Conservation (phyloP, 2,888 invertebrate species). For the Acanthosoma haemorrhoidale region DNA sequence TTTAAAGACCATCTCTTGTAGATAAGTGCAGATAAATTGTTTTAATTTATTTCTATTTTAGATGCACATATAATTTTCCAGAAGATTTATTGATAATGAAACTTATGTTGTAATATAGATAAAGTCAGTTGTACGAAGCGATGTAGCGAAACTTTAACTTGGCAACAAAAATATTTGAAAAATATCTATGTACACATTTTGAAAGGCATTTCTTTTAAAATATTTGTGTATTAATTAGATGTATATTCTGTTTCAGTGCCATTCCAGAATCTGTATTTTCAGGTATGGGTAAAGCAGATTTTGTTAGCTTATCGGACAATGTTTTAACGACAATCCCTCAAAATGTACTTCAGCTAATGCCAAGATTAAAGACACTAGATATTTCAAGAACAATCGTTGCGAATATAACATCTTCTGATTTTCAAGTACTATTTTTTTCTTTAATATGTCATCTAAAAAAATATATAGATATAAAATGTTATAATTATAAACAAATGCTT, state of each 20-base stretch:
- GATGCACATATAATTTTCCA: too few species aligned
- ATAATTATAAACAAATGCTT: background rate
- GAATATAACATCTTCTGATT: constrained; percentile 65
- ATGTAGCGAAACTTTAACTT: too few species aligned
- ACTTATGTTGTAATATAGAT: background rate
- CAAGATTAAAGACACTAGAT: constrained; percentile 72
- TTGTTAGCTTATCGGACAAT: constrained; percentile 77
- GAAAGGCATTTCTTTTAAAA: too few species aligned
- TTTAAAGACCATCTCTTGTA: background rate
- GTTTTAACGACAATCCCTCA: constrained; percentile 68
- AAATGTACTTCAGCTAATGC: constrained; percentile 67
- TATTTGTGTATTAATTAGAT: background rate
- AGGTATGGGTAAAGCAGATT: constrained; percentile 66
- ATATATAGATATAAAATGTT: background rate
- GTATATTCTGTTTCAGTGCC: constrained; percentile 51
- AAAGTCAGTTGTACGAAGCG: too few species aligned
- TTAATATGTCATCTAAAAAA: background rate
- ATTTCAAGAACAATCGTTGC: constrained; percentile 74
- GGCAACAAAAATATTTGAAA: too few species aligned
- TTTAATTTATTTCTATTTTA: background rate
- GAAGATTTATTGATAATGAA: background rate
- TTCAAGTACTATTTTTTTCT: constrained; percentile 55
- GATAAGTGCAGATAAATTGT: background rate
- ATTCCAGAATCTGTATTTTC: constrained; percentile 68
- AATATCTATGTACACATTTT: too few species aligned